Percentiles rank a stretch among this genome's conserved stretches.
phyloP scores from a whole-genome alignment of 2,888 invertebrate genomes.

The Trichogramma dendrolimi region DNA sequence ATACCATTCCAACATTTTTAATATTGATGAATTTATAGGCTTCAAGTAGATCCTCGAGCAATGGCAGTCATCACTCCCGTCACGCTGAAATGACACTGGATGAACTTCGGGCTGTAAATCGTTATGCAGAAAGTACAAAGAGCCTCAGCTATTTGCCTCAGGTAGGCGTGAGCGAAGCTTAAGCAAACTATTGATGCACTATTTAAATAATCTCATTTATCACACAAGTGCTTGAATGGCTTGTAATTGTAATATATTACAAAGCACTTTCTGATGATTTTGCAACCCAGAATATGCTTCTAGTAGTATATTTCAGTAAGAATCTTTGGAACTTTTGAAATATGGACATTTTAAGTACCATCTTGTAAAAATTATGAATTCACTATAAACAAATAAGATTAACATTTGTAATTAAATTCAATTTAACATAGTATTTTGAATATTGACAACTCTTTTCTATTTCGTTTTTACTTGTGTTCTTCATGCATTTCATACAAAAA shows the following conservation, averaged over 20 bases:
- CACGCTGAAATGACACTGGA: slow-evolving; percentile 75
- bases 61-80: slow-evolving; percentile 65
- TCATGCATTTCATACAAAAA: too few relatives aligned
- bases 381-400: too few relatives aligned
- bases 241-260: background rate
- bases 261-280: too few relatives aligned
- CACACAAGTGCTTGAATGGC: background rate
- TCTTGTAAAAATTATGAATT: too few relatives aligned
- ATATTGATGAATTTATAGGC: slow-evolving; percentile 31
- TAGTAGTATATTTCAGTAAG: too few relatives aligned
- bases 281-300: too few relatives aligned
- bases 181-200: slow-evolving; percentile 24
- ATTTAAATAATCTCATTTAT: background rate
- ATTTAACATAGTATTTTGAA: too few relatives aligned
- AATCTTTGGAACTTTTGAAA: too few relatives aligned
- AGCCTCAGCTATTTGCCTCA: slow-evolving; percentile 87
- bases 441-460: too few relatives aligned
- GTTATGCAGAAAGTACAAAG: slow-evolving; percentile 87
- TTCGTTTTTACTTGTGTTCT: too few relatives aligned
- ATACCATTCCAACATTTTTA: background rate
- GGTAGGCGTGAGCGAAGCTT: slow-evolving; percentile 60
- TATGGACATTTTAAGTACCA: too few relatives aligned
- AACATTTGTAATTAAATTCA: too few relatives aligned
- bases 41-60: slow-evolving; percentile 67
- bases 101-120: slow-evolving; percentile 79